A percentile compares a stretch with the other conserved stretches of the same genome.
These are phyloP conservation scores for Sarcophaga bullata DNA, from an alignment of 1,140 invertebrate species.

Conservation along the genomic window DNA sequence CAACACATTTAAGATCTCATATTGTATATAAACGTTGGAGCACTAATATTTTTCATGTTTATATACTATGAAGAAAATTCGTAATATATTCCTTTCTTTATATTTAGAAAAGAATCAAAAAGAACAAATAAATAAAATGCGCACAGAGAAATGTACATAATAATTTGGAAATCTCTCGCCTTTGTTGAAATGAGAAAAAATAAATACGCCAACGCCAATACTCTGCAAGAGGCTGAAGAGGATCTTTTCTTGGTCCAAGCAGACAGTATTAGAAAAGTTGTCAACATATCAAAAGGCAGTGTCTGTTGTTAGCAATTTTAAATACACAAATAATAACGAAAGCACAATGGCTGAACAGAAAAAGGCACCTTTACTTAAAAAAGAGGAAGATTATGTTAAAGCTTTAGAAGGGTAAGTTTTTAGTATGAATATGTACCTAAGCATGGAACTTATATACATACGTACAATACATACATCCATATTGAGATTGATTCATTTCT, in stretches of 20 bases:
- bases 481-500: no score
- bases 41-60: no score
- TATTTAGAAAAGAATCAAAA: background rate
- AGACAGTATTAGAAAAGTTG: slow-evolving; percentile 36
- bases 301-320: background rate
- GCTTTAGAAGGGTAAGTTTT: slow-evolving; percentile 60
- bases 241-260: background rate
- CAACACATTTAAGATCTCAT: no score
- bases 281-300: slow-evolving; percentile 8
- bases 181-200: background rate
- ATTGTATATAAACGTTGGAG: no score
- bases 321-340: background rate
- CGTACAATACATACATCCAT: no score
- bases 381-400: slow-evolving; percentile 64
- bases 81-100: background rate
- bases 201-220: slow-evolving; percentile 20
- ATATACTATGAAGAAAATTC: no score
- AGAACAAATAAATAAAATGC: slow-evolving; percentile 8
- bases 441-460: background rate
- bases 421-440: background rate
- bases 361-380: slow-evolving; percentile 62
- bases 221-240: slow-evolving; percentile 19
- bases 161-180: background rate
- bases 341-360: slow-evolving; percentile 62
- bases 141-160: slow-evolving; percentile 19